phyloP scores from a whole-genome alignment of 2,113 vertebrate species.

The Tachysurus vachellii region DNA sequence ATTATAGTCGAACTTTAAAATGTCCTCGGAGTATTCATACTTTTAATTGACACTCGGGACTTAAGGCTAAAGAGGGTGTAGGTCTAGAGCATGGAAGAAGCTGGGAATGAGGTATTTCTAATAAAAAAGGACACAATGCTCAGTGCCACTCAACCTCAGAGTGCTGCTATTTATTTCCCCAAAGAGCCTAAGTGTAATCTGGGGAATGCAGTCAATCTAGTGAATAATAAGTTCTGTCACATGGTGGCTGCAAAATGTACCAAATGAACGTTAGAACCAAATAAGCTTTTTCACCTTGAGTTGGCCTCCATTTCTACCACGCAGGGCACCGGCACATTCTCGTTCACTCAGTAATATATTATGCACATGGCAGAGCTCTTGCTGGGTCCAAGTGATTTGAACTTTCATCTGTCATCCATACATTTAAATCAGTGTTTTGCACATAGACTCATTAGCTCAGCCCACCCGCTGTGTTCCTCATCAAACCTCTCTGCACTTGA shows the following conservation, averaged over 20 bases:
- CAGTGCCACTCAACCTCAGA: constrained; percentile 69
- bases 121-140: constrained; percentile 70
- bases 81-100: constrained; percentile 66
- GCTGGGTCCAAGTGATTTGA: constrained; percentile 15
- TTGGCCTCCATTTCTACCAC: neutral
- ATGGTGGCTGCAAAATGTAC: constrained; percentile 36
- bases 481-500: neutral
- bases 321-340: neutral
- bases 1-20: neutral
- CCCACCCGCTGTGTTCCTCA: constrained; percentile 10
- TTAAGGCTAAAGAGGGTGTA: constrained; percentile 50
- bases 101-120: constrained; percentile 76
- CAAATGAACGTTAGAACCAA: constrained; percentile 31
- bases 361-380: neutral
- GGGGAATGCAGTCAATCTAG: constrained; percentile 59
- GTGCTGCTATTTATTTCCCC: constrained; percentile 66
- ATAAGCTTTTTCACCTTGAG: constrained; percentile 33
- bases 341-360: constrained; percentile 19
- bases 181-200: constrained; percentile 64
- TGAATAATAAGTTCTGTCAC: constrained; percentile 59
- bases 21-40: neutral
- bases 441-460: constrained; percentile 21
- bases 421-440: constrained; percentile 33
- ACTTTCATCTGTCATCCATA: constrained; percentile 32
- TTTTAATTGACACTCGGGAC: constrained; percentile 58